Evolutionary conservation across 2,113 vertebrate species (phyloP).

Genomic region (Cyanistes caeruleus): DNA sequence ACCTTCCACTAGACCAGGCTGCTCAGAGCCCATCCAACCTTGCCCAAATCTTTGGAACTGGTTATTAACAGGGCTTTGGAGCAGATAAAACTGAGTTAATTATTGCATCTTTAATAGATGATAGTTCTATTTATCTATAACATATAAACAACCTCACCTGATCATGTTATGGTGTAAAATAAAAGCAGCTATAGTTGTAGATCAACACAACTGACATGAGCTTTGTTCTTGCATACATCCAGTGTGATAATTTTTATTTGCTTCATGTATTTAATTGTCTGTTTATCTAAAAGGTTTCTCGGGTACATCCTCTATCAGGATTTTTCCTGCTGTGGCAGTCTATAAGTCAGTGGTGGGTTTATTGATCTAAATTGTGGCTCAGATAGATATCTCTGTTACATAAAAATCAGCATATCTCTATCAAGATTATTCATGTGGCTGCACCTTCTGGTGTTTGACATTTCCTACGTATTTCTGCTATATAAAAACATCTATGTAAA

Average conservation of each 20-base stretch:
- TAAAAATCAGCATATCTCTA: background rate
- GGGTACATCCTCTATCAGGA: background rate
- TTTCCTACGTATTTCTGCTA: background rate
- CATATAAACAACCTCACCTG: background rate
- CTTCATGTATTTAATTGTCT: background rate
- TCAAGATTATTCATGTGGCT: background rate
- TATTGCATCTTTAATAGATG: background rate
- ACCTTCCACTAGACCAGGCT: background rate
- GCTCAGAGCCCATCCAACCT: background rate
- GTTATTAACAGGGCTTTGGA: conserved; percentile 19
- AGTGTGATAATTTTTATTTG: background rate
- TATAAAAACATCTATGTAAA: background rate
- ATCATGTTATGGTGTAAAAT: background rate
- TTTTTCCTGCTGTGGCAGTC: background rate
- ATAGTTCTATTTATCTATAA: background rate
- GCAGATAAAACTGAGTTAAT: background rate
- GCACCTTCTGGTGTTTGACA: background rate
- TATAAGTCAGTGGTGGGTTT: background rate
- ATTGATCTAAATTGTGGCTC: background rate
- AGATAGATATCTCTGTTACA: background rate
- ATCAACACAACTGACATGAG: background rate
- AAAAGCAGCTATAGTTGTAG: background rate
- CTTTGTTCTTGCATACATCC: background rate
- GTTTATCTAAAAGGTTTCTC: background rate
- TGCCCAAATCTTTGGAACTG: background rate